Evolutionary conservation across 1,140 invertebrate genomes (phyloP).

Genomic region (Orius laevigatus): DNA sequence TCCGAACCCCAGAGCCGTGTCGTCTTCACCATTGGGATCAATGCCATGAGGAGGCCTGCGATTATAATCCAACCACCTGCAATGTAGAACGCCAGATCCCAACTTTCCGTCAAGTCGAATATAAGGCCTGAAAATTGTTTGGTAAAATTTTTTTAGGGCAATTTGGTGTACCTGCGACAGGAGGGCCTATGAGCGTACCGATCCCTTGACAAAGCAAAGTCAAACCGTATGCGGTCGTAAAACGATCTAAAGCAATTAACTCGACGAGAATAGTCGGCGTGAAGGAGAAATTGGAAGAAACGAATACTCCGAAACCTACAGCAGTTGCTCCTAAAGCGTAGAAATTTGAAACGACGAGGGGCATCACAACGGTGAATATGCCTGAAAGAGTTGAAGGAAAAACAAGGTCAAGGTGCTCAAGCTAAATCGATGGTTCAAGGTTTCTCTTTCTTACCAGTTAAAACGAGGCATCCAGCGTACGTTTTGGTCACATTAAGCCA

Average conservation of each 20-base stretch:
- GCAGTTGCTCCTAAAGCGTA: constrained; percentile 30
- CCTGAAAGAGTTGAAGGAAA: too few relatives aligned
- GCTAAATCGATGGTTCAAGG: background rate
- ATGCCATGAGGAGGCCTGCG: constrained; percentile 52
- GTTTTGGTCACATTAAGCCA: constrained; percentile 72
- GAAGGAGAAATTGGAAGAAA: constrained; percentile 74
- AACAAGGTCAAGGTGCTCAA: too few relatives aligned
- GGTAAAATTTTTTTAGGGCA: too few relatives aligned
- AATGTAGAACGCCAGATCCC: constrained; percentile 56
- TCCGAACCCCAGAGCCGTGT: constrained; percentile 41
- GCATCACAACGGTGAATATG: constrained; percentile 48
- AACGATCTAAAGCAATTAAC: constrained; percentile 56
- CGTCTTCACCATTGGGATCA: constrained; percentile 43
- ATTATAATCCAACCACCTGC: constrained; percentile 58
- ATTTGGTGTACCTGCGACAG: constrained; percentile 32
- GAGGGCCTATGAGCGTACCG: constrained; percentile 47
- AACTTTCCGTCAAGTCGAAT: constrained; percentile 48
- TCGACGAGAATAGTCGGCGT: constrained; percentile 74
- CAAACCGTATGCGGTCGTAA: constrained; percentile 78
- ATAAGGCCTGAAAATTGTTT: constrained; percentile 36
- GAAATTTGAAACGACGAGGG: constrained; percentile 44
- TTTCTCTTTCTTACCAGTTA: too few relatives aligned
- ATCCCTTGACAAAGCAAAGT: constrained; percentile 71
- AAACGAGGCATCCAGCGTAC: constrained; percentile 56
- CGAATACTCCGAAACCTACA: constrained; percentile 61